These are phyloP conservation scores for Macrophya annulata DNA, from an alignment of 2,888 invertebrate genomes.

Conservation along the genomic window DNA sequence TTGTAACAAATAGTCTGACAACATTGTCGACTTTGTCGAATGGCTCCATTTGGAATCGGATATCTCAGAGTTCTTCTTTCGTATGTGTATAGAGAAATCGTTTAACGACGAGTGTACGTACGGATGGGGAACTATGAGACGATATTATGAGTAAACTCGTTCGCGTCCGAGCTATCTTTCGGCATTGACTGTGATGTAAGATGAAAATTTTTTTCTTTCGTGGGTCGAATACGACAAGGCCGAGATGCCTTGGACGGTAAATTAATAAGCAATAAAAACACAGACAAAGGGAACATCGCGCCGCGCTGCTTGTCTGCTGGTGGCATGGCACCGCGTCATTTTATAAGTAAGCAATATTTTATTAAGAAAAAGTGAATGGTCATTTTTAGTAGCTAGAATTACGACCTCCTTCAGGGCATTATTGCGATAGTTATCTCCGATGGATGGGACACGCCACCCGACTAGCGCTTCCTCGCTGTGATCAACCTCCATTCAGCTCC, in stretches of 20 bases:
- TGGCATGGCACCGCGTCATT: background rate
- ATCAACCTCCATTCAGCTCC: constrained; percentile 51
- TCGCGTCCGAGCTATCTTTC: background rate
- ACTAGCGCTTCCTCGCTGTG: constrained; percentile 39
- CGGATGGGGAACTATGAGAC: background rate
- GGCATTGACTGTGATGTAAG: constrained; percentile 1
- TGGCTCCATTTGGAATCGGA: constrained; percentile 51
- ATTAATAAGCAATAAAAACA: constrained; percentile 36
- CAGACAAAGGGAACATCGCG: constrained; percentile 28
- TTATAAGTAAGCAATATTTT: constrained; percentile 42
- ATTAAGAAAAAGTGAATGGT: constrained; percentile 38
- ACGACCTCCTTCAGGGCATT: constrained; percentile 42
- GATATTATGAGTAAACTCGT: background rate
- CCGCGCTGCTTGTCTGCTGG: background rate
- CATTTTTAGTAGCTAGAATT: constrained; percentile 49
- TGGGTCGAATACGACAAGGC: constrained; percentile 5
- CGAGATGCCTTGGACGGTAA: background rate
- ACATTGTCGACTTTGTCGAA: constrained; percentile 63
- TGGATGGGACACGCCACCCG: constrained; percentile 51
- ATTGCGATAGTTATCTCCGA: constrained; percentile 51
- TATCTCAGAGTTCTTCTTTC: background rate
- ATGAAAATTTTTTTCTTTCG: background rate
- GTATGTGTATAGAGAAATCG: constrained; percentile 1
- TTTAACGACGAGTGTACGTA: background rate
- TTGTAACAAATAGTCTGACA: constrained; percentile 71